These are phyloP conservation scores for Thecophora atra DNA, from an alignment of 2,888 invertebrate genomes.

Conservation along the genomic window DNA sequence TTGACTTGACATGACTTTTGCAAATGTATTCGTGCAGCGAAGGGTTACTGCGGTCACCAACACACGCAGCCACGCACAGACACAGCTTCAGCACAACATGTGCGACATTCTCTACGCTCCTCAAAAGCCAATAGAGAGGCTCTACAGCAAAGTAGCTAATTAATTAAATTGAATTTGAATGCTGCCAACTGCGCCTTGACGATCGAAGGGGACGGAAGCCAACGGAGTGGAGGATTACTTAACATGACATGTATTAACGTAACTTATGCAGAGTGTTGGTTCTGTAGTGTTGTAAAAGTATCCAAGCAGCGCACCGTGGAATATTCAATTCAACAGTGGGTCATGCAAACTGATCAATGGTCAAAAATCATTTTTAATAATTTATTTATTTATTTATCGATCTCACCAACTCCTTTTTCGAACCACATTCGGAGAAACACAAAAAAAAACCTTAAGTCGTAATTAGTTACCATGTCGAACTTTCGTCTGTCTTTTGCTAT, in stretches of 20 bases:
- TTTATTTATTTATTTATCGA: no score
- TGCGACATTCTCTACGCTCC: neutral
- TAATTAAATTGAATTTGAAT: slow-evolving; percentile 61
- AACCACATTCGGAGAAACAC: no score
- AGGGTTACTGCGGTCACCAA: slow-evolving; percentile 23
- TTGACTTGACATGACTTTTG: slow-evolving; percentile 16
- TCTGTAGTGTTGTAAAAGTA: neutral
- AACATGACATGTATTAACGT: slow-evolving; percentile 27
- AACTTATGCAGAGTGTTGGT: slow-evolving; percentile 21
- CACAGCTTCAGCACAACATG: slow-evolving; percentile 14
- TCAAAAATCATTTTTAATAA: no score
- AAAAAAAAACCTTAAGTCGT: no score
- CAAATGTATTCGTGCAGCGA: slow-evolving; percentile 25
- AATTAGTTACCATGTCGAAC: neutral
- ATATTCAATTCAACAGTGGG: no score
- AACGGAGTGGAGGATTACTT: neutral
- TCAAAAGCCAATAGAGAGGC: neutral
- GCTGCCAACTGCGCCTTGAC: slow-evolving; percentile 9
- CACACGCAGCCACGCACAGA: slow-evolving; percentile 1
- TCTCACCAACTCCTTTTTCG: no score
- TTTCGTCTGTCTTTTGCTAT: neutral
- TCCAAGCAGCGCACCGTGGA: neutral
- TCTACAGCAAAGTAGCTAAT: slow-evolving; percentile 51
- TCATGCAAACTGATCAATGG: no score
- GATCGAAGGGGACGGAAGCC: neutral